phyloP scores from a whole-genome alignment of 1,140 invertebrate species.

The Papilio polyxenes region DNA sequence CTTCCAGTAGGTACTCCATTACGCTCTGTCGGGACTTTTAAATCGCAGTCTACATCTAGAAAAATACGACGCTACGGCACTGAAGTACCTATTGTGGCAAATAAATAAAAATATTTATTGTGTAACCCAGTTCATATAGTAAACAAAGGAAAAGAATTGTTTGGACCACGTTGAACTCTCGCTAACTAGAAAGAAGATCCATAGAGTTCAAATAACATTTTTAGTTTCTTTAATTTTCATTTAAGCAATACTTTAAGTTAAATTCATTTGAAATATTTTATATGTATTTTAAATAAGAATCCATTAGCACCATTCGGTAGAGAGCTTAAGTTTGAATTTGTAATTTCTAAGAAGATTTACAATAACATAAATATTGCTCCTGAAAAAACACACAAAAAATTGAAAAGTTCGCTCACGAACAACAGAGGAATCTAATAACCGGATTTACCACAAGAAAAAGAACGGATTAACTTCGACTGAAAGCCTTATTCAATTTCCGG shows the following conservation, averaged over 20 bases:
- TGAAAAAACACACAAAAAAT: not conserved
- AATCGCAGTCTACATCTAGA: slow-evolving; percentile 26
- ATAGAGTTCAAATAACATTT: too few species aligned
- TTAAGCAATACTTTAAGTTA: too few species aligned
- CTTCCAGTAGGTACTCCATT: slow-evolving; percentile 29
- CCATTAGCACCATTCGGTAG: too few species aligned
- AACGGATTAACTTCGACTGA: slow-evolving; percentile 22
- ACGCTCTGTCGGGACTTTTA: slow-evolving; percentile 30
- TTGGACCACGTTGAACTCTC: not conserved
- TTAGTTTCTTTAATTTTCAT: too few species aligned
- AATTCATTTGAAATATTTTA: too few species aligned
- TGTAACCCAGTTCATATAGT: not conserved
- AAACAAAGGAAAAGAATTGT: not conserved
- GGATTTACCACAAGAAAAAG: slow-evolving; percentile 21
- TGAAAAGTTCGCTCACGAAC: not conserved
- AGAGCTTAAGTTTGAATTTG: too few species aligned
- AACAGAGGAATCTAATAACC: not conserved
- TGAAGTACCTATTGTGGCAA: slow-evolving; percentile 11
- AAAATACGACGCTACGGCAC: slow-evolving; percentile 13
- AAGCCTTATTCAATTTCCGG: slow-evolving; percentile 23
- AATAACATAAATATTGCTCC: not conserved
- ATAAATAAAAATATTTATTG: slow-evolving; percentile 11
- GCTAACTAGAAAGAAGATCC: not conserved
- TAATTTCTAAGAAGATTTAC: not conserved
- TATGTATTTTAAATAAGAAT: too few species aligned